Base-by-base conservation (phyloP, 2,113 vertebrate species). In the Aix galericulata region DNA sequence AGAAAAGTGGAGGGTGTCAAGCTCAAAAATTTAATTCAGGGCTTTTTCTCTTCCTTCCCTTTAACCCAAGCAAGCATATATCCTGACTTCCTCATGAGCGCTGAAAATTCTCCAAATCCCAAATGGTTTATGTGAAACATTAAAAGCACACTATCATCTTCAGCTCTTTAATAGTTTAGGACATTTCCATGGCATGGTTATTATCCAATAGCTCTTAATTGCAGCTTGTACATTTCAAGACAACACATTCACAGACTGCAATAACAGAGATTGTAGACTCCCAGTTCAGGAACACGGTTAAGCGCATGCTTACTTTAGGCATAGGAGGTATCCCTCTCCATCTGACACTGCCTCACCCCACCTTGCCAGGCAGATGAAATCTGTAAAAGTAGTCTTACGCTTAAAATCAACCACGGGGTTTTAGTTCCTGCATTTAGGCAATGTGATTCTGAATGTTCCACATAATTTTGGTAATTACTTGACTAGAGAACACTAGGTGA, bases 21-120 rank as follows among this genome's bases (percentile, higher is more conserved):
- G 72, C 96, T 97, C 94, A 96, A 91, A 98, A 98, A 96, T 93
- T 97, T 96, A 97, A 97, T 98, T 97, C 93, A 90, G 94, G 48
- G 80, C 93, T 93, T 97, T 96, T 88, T 93, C 94, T 95, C 89
- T 94, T 96, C 91, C 83, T 96, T 96, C 94, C 93, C 97, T 96
- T 97, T 97, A 97, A 98, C 97, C 91, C 94, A 95, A 94, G 96
- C 94, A 97, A 96, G 96, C 92, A 92, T 97, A 96, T 96, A 97
- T 96, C 97, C 95, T 53, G 52, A 95, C 95, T 98, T 98, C 73
- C 60, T 89, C 94, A 73, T 17, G 34, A 97, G 97, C 63, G 22
- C 93, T 97, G 96, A 81, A 97, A 97, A 96, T 97, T 98, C 96
- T 96, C 97, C 97, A 98, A 97, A 98, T 98, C 97, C 97, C 97